Base-by-base conservation (phyloP, 2,888 invertebrate species). In the Lochmaea crataegi region DNA sequence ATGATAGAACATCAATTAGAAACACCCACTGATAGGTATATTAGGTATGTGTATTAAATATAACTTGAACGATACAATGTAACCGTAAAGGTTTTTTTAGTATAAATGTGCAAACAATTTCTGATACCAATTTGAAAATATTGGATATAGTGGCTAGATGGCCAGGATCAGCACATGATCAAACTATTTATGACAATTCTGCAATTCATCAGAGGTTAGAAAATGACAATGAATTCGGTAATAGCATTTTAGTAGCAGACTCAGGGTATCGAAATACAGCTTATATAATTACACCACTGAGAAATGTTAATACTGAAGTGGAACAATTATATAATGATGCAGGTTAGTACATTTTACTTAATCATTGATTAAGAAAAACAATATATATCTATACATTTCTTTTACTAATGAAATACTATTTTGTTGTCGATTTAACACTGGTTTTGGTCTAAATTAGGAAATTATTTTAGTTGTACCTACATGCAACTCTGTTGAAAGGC, bases 31-130 rank as follows among this genome's bases (percentile, higher is more conserved):
- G 42, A 42, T 42, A 42, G 10, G n/a, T 48, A 48, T 48, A 48
- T 48, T 48, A 48, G 48, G 48, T 48, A 48, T 48, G n/a, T 48
- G n/a, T n/a, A 48, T 48, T 14, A 48, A 48, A 48, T 48, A 48
- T 48, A n/a, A 48, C 48, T 48, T 48, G n/a, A 48, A n/a, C n/a
- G n/a, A 48, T 48, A 48, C 1, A 48, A 48, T 48, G 14, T n/a
- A 83, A 82, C 32, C 66, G 80, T 58, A 81, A 83, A 72, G 75
- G 73, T 2, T 80, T 72, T 60, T 80, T 82, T 71, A 81, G 81
- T 7, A 71, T 78, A 6, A 82, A 82, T 78, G 78, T 80, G 0
- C 79, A 84, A 76, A 76, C 74, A 12, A 70, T 82, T 10, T 74
- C 78, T 51, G 75, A 79, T 72, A 74, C 82, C 12, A 56, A 78